Percentiles rank a stretch among this genome's conserved stretches.
These are phyloP conservation scores for Drosophila paranaensis DNA, from an alignment of 2,888 invertebrate genomes.

Conservation along the genomic window DNA sequence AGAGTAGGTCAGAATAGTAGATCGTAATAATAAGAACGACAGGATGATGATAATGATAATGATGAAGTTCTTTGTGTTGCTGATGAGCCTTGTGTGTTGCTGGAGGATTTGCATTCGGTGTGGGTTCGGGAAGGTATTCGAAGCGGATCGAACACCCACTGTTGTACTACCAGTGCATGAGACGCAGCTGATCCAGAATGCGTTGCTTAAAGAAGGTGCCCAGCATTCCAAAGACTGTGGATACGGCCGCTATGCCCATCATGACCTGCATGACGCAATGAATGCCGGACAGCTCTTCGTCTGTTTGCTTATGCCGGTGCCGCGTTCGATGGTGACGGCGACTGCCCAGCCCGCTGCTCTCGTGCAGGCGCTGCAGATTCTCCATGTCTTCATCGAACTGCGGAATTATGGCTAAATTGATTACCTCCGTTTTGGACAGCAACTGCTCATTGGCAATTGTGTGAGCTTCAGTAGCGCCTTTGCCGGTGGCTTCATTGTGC, in stretches of 20 bases:
- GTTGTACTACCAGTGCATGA: slow-evolving; percentile 85
- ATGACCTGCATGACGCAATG: slow-evolving; percentile 85
- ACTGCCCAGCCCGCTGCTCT: slow-evolving; percentile 77
- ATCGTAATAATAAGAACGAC: slow-evolving; percentile 17
- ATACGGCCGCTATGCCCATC: slow-evolving; percentile 85
- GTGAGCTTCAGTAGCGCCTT: slow-evolving; percentile 64
- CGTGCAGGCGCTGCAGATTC: slow-evolving; percentile 81
- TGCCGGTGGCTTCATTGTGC: slow-evolving; percentile 63
- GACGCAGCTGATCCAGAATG: slow-evolving; percentile 84
- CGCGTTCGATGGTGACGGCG: slow-evolving; percentile 82
- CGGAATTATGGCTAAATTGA: slow-evolving; percentile 85
- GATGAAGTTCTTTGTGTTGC: slow-evolving; percentile 4
- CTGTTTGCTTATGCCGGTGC: slow-evolving; percentile 82
- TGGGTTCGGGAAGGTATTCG: slow-evolving; percentile 62
- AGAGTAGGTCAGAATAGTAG: slow-evolving; percentile 13
- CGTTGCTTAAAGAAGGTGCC: slow-evolving; percentile 85
- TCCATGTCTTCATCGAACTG: slow-evolving; percentile 85
- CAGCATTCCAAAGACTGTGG: slow-evolving; percentile 85
- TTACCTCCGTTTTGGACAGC: slow-evolving; percentile 84
- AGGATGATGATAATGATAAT: slow-evolving; percentile 3
- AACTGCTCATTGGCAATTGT: slow-evolving; percentile 82
- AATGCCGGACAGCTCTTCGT: slow-evolving; percentile 84
- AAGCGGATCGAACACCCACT: slow-evolving; percentile 60
- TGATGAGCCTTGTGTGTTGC: background rate
- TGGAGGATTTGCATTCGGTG: too few relatives aligned